Base-by-base conservation (phyloP, 2,888 invertebrate species). In the Campoplex capitator region DNA sequence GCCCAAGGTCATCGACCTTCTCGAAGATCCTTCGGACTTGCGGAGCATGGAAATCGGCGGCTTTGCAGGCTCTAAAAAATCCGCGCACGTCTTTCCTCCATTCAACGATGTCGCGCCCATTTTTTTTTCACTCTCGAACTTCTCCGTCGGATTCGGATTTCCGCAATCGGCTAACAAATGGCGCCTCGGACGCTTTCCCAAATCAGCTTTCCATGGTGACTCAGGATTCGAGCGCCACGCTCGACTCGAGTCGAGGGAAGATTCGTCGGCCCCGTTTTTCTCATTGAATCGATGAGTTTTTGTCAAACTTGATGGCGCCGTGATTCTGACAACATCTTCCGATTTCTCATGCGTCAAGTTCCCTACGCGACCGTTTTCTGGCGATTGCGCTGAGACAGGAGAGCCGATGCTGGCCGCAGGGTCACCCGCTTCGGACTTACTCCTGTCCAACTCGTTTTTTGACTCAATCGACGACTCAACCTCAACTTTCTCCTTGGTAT, bases 391-490 rank as follows among this genome's bases (percentile, higher is more conserved):
- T 75, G 89, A 92, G 93, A 95, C 94, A 94, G 94, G 92, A 94
- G 94, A 70, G 91, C 92, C 91, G 91, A 90, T 92, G 93, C 92
- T 92, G 93, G 92, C 92, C 91, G 94, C 94, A 93, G 94, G 94
- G 94, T 92, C 90, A 91, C 92, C 94, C 92, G 93, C 92, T 91
- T 91, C 92, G 91, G 91, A 89, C 89, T 90, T 89, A 95, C 96
- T 96, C 96, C 96, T 96, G 96, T 95, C 96, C 95, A 94, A 95
- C 92, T 94, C 95, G 96, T 96, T 97, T 97, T 97, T 97, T 96
- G 96, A 48, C 7, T 95, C 95, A 94, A 94, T 32, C 35, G 89
- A 42, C 28, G 48, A 23, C 51, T 23, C 18, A 48, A 65, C 56
- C 85, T 42, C 70, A 89, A 93, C 91, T 6, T 38, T 6, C 38